Percentiles rank a stretch among this genome's conserved stretches.
Evolutionary conservation across 2,113 vertebrate species (phyloP).

Genomic region (Mus pahari): DNA sequence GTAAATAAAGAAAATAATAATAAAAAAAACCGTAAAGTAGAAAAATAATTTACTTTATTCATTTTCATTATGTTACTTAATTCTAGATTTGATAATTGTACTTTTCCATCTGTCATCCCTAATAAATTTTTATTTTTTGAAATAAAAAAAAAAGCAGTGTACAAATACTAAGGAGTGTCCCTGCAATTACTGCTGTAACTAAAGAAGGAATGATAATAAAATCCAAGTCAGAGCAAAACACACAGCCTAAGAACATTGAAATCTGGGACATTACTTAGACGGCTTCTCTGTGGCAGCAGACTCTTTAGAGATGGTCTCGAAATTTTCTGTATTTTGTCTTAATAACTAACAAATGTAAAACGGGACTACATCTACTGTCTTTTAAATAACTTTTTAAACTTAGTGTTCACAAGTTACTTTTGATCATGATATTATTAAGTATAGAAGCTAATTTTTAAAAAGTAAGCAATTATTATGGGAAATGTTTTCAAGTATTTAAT

Average conservation of each 20-base stretch:
- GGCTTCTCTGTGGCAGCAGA: neutral
- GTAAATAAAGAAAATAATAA: no score
- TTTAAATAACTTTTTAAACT: conserved; percentile 13
- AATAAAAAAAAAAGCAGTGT: neutral
- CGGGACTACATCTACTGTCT: neutral
- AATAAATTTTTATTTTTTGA: no score
- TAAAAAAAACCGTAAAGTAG: no score
- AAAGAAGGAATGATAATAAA: conserved; percentile 50
- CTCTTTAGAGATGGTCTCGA: neutral
- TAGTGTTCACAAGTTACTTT: neutral
- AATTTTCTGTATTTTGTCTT: conserved; percentile 54
- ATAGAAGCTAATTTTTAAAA: conserved; percentile 13
- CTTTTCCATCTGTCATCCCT: no score
- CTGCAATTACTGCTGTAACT: conserved; percentile 15
- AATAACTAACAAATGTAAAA: conserved; percentile 29
- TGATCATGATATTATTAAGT: conserved; percentile 47
- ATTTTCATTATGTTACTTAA: no score
- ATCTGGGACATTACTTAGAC: conserved; percentile 8
- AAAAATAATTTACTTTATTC: no score
- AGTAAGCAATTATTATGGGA: neutral
- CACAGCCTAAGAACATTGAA: neutral
- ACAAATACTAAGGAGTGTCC: conserved; percentile 8
- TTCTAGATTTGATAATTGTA: no score
- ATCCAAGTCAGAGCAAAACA: conserved; percentile 38
- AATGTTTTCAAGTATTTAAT: conserved; percentile 4